These are phyloP conservation scores for Hystrix cristata DNA, from an alignment of 2,113 vertebrate species.

Conservation along the genomic window DNA sequence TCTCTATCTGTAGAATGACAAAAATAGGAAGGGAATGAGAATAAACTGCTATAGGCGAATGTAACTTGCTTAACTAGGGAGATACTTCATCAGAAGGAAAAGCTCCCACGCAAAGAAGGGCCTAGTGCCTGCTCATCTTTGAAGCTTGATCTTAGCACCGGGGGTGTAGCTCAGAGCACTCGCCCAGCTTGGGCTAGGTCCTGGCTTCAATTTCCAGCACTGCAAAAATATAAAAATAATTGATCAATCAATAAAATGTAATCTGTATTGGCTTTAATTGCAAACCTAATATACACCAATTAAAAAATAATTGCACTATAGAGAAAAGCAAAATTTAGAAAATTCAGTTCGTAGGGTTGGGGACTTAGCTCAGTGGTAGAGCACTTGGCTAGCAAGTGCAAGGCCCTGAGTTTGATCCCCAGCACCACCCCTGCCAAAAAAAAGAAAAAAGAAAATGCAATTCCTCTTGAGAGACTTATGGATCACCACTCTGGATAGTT, in stretches of 20 bases:
- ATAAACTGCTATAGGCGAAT: not conserved
- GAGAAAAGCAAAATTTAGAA: constrained; percentile 18
- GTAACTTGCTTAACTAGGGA: not conserved
- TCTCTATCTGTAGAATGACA: not conserved
- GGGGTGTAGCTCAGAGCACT: too few relatives aligned
- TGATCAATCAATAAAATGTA: too few relatives aligned
- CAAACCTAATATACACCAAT: constrained; percentile 11
- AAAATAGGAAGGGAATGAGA: not conserved
- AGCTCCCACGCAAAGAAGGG: not conserved
- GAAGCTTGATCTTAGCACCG: not conserved
- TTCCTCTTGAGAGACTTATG: not conserved
- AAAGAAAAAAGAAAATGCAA: not conserved
- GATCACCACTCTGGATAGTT: not conserved
- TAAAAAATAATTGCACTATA: not conserved
- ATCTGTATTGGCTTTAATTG: not conserved
- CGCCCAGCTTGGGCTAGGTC: not conserved
- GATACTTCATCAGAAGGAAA: not conserved
- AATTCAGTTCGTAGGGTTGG: not conserved
- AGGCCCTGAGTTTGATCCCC: too few relatives aligned
- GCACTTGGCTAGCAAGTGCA: too few relatives aligned
- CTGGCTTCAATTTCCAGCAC: not conserved
- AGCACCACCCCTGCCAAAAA: too few relatives aligned
- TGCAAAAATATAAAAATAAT: not conserved
- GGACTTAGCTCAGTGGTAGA: too few relatives aligned
- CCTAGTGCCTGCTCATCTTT: not conserved